Evolutionary conservation across 2,113 vertebrate species (phyloP), one percentile per base, ranked within the genome.

Genomic region (Colistium nudipinnis): DNA sequence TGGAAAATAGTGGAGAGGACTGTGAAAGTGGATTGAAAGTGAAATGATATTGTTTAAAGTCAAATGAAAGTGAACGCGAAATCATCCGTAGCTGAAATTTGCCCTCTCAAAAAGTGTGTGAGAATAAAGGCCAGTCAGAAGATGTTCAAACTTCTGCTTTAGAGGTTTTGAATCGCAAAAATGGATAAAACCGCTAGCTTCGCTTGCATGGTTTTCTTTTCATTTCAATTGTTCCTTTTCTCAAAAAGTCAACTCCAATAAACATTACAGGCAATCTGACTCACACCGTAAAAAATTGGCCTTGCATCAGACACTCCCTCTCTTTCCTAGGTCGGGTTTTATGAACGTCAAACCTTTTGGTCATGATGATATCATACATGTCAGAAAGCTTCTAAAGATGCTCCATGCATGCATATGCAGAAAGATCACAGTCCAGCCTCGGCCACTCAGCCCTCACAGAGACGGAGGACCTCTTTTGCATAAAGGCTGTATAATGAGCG

Each of bases 1-100:
- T 90, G 91, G 87, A 76, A 28, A 82, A 88, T n/a, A 92, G 93
- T 90, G 90, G 93, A 91, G 93, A 88, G 89, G 88, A 82, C 87
- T 80, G 80, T 81, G 83, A 87, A 85, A 87, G 68, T 82, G 59
- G 62, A 41, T 54, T 81, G 61, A 83, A 84, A 87, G 81, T 70
- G 76, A 75, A 80, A 87, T 64, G 39, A 87, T 83, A 83, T 72
- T 78, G 85, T 91, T 89, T 87, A 89, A 90, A 88, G 84, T 88
- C 80, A 83, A 82, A 88, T 80, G 41, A 88, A 73, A 80, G 62
- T 56, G 20, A 74, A 80, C 73, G 52, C 48, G 73, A 74, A 75
- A 43, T 51, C 59, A 44, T 24, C 28, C 31, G 2, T 3, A 35
- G 27, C 51, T 28, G 74, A 76, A 74, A 72, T 83, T 74, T 86